Conservation (phyloP, 2,113 vertebrate genomes). For the Callocephalon fimbriatum region DNA sequence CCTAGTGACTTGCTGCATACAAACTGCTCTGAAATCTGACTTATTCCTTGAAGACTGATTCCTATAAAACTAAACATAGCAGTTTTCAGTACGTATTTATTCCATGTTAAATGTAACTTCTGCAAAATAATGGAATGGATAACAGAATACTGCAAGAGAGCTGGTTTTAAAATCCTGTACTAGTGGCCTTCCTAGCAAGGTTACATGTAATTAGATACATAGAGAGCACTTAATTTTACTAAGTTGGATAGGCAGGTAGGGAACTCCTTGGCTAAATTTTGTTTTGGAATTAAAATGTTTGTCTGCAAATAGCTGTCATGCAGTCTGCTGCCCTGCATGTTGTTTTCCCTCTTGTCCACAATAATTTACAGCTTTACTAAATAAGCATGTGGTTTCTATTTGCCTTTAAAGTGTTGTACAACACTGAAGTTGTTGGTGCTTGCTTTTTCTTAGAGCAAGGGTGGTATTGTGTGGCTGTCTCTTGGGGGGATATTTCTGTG, state of each 20-base stretch:
- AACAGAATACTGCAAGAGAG: neutral
- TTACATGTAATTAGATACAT: accelerated
- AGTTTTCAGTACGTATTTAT: neutral
- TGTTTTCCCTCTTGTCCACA: neutral
- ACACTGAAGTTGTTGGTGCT: neutral
- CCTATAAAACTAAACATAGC: too few species aligned
- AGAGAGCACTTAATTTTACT: neutral
- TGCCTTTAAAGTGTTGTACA: neutral
- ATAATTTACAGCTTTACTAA: neutral
- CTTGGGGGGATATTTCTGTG: neutral
- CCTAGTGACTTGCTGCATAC: too few species aligned
- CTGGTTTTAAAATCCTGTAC: neutral
- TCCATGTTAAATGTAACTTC: neutral
- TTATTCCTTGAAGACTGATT: too few species aligned
- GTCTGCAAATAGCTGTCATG: neutral
- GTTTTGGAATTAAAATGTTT: neutral
- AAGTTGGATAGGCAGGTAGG: neutral
- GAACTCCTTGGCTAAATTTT: neutral
- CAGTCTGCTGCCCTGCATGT: accelerated
- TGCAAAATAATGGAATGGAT: neutral
- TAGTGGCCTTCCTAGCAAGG: neutral
- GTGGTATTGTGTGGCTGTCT: neutral
- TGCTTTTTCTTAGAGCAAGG: neutral
- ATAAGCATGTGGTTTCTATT: conserved; percentile 1
- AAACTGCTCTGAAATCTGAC: too few species aligned